Evolutionary conservation across 2,888 invertebrate genomes (phyloP).

Genomic region (Drosophila recens): DNA sequence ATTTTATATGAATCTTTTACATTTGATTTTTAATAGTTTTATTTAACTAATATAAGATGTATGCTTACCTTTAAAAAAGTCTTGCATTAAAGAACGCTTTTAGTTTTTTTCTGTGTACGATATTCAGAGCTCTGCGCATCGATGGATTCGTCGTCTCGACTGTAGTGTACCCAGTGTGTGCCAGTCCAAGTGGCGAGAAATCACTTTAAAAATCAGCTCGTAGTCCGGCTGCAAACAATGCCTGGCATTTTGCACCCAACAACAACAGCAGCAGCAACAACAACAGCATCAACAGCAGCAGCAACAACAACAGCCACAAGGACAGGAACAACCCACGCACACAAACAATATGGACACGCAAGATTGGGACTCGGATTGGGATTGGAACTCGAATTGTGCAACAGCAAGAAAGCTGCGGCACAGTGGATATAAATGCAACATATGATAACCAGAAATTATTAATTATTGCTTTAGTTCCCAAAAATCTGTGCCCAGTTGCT

Average conservation of each 20-base stretch:
- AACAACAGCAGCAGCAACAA: constrained; percentile 12
- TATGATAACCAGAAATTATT: neutral
- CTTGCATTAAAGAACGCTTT: neutral
- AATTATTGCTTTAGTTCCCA: neutral
- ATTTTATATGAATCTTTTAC: too few relatives aligned
- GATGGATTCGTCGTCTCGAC: constrained; percentile 10
- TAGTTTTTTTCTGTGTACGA: neutral
- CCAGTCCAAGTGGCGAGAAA: constrained; percentile 59
- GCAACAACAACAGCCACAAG: constrained; percentile 4
- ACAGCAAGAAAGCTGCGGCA: constrained; percentile 20
- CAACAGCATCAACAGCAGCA: constrained; percentile 5
- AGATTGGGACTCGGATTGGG: constrained; percentile 27
- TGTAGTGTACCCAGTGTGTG: constrained; percentile 23
- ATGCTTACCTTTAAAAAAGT: too few relatives aligned
- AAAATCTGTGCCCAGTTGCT: neutral
- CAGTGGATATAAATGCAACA: constrained; percentile 18
- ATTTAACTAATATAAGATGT: too few relatives aligned
- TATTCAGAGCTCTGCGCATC: constrained; percentile 5
- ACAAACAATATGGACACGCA: constrained; percentile 61
- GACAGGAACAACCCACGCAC: constrained; percentile 42
- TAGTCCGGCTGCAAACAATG: constrained; percentile 53
- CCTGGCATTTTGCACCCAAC: constrained; percentile 50
- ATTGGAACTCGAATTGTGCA: constrained; percentile 41
- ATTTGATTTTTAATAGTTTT: too few relatives aligned
- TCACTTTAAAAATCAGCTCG: constrained; percentile 64